Evolutionary conservation across 2,888 invertebrate species (phyloP).

Genomic region (Lycophotia porphyrea): DNA sequence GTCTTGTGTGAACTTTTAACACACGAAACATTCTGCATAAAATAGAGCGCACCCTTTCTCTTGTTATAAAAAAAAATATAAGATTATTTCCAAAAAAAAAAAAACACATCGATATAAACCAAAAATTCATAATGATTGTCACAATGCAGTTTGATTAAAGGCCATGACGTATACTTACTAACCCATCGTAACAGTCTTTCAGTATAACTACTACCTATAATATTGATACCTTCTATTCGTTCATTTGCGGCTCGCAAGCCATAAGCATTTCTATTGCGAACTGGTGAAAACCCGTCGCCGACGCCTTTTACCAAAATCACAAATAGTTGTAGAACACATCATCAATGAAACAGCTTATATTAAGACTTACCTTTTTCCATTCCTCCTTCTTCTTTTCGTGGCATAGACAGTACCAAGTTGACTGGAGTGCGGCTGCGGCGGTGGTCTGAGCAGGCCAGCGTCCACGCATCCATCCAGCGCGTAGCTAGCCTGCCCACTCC

Average conservation of each 20-base stretch:
- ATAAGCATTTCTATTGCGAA: background rate
- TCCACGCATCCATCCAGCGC: slow-evolving; percentile 94
- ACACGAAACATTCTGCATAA: background rate
- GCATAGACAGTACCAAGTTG: slow-evolving; percentile 99
- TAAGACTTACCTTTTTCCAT: slow-evolving; percentile 97
- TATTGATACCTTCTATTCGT: background rate
- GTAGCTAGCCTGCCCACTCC: slow-evolving; percentile 86
- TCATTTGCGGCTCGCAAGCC: background rate
- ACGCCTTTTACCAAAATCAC: background rate
- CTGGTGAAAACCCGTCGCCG: slow-evolving; percentile 21
- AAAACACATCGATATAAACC: background rate
- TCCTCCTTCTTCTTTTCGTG: slow-evolving; percentile 97
- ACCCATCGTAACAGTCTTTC: background rate
- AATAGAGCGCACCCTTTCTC: background rate
- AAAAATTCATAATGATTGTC: background rate
- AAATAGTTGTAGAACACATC: too few relatives aligned
- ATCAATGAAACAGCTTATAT: background rate
- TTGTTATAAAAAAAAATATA: too few relatives aligned
- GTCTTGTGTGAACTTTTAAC: background rate
- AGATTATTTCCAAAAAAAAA: background rate
- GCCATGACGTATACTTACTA: background rate
- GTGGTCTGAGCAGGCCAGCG: slow-evolving; percentile 94
- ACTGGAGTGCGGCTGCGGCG: slow-evolving; percentile 94
- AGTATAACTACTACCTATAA: background rate
- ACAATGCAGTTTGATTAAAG: rapidly evolving